phyloP scores from a whole-genome alignment of 2,888 invertebrate species.

The Cantharis lateralis region DNA sequence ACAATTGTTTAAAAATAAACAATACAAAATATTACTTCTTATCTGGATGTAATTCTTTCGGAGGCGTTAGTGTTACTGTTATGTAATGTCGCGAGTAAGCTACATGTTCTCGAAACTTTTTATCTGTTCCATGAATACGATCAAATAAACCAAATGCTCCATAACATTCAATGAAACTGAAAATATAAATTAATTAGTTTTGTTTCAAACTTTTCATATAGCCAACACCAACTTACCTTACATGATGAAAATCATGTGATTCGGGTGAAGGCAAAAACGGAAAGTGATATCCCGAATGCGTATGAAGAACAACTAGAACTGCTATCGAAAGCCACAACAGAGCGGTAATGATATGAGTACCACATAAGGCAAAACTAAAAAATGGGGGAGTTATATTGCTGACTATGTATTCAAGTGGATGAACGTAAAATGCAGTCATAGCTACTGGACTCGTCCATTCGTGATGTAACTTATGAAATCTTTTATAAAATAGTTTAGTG shows the following conservation, averaged over 20 bases:
- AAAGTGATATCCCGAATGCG: background rate
- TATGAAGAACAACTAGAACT: background rate
- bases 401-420: background rate
- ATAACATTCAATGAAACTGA: slow-evolving; percentile 82
- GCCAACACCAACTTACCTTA: background rate
- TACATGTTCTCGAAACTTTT: slow-evolving; percentile 73
- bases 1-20: no score
- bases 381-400: background rate
- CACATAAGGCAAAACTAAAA: background rate
- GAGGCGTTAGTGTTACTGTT: slow-evolving; percentile 70
- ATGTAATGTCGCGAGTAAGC: slow-evolving; percentile 74
- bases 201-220: no score
- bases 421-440: background rate
- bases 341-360: background rate
- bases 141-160: slow-evolving; percentile 83
- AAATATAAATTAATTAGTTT: slow-evolving; percentile 8
- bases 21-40: no score
- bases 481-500: background rate
- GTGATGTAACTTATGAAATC: background rate
- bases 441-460: background rate
- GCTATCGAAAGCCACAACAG: background rate
- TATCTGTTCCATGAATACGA: slow-evolving; percentile 81
- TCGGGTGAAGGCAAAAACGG: background rate
- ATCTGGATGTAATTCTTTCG: slow-evolving; percentile 70
- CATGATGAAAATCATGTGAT: background rate